Base-by-base conservation (phyloP, 1,140 invertebrate species). In the Neotoxoptera formosana region DNA sequence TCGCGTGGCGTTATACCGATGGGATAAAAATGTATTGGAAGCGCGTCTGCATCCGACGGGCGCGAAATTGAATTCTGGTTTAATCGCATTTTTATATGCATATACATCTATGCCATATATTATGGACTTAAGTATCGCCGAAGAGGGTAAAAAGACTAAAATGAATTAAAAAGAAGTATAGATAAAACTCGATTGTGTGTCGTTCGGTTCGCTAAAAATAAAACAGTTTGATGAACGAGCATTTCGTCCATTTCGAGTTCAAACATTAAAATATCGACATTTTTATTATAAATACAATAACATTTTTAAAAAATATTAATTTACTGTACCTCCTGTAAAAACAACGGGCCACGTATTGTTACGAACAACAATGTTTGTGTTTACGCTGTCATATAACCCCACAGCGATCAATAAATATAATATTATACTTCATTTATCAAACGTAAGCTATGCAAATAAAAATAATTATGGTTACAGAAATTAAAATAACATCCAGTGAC, bases 41-140 rank as follows among this genome's bases (percentile, higher is more conserved):
- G 53, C 67, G 45, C 48, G 47, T 92, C 91, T 92, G 76, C 91
- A 41, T 53, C 41, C 47, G 91, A 92, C 91, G 91, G 91, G 21
- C 34, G 34, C 91, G 76, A 92, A 92, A 92, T 92, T 92, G 91
- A 92, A 92, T 92, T 84, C 76, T 30, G 45, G 47, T 53, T 51
- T 84, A 92, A 92, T 92, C 91, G 91, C 30, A 56, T 90, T 90
- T 60, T 60, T 60, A 56, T 30, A 60, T 48, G 45, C 45, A 81
- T 36, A 81, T 17, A 47, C 20, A 47, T 91, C 47, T 45, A 48
- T 76, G 25, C 17, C 41, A 76, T 45, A 45, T 45, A 47, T 81
- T n/a, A 91, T 47, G 36, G 53, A n/a, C n/a, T 47, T 67, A 45
- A 76, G 90, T 91, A 91, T 76, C n/a, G 7, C n/a, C 25, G 34